Evolutionary conservation across 2,888 invertebrate genomes (phyloP).

Genomic region (Epistrophella euchroma): DNA sequence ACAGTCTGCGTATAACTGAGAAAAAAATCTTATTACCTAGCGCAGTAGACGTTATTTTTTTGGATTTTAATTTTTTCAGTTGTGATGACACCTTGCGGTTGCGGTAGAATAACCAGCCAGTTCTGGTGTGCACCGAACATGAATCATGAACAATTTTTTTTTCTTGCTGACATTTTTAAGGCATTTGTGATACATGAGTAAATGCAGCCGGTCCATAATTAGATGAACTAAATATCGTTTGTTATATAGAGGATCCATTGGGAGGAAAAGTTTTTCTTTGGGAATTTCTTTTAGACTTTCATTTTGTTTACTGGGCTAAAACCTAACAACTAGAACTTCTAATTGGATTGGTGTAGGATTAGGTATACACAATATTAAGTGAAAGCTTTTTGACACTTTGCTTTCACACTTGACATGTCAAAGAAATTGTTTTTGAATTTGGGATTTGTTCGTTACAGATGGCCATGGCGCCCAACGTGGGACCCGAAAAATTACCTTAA

Average conservation of each 20-base stretch:
- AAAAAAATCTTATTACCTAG: slow-evolving; percentile 46
- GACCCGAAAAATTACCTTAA: too few species aligned
- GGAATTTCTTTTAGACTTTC: slow-evolving; percentile 35
- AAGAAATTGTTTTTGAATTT: neutral
- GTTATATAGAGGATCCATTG: neutral
- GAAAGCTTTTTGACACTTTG: slow-evolving; percentile 2
- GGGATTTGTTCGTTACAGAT: too few species aligned
- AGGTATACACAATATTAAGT: neutral
- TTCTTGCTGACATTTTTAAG: slow-evolving; percentile 52
- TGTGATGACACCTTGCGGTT: slow-evolving; percentile 62
- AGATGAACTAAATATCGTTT: neutral
- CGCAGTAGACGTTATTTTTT: slow-evolving; percentile 46
- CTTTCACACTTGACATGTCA: neutral
- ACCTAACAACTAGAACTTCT: slow-evolving; percentile 23
- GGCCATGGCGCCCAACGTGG: too few species aligned
- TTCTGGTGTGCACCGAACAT: slow-evolving; percentile 42
- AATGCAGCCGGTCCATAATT: slow-evolving; percentile 25
- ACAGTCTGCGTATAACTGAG: slow-evolving; percentile 59
- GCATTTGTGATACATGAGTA: slow-evolving; percentile 23
- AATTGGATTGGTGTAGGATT: neutral
- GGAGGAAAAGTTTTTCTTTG: neutral
- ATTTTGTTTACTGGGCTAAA: neutral
- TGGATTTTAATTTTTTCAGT: slow-evolving; percentile 45
- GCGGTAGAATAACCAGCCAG: slow-evolving; percentile 36
- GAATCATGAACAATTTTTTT: slow-evolving; percentile 43